Evolutionary conservation across 2,888 invertebrate genomes (phyloP).

Genomic region (Liopterus haemorrhoidalis): DNA sequence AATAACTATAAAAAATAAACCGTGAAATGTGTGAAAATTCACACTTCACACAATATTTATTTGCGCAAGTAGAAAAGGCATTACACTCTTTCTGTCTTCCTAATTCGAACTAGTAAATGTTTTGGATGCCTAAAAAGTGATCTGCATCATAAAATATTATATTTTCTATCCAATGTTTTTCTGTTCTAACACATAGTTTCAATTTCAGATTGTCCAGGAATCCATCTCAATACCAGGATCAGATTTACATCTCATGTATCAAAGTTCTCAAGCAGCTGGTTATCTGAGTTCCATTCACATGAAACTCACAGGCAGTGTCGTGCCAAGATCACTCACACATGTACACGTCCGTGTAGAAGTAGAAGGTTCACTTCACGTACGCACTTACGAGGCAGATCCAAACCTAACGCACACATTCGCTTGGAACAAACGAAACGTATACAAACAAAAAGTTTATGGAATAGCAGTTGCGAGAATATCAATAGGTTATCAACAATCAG

Average conservation of each 20-base stretch:
- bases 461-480: conserved; percentile 82
- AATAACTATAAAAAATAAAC: too few relatives aligned
- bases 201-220: conserved; percentile 85
- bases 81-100: too few relatives aligned
- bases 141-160: too few relatives aligned
- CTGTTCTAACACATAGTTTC: conserved; percentile 10
- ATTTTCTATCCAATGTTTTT: too few relatives aligned
- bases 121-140: too few relatives aligned
- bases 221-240: conserved; percentile 92
- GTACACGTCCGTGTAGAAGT: conserved; percentile 91
- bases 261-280: conserved; percentile 90
- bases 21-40: too few relatives aligned
- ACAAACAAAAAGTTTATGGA: conserved; percentile 92
- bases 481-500: conserved; percentile 90
- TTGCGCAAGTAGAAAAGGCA: too few relatives aligned
- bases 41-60: too few relatives aligned
- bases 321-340: conserved; percentile 75
- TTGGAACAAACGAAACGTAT: conserved; percentile 97
- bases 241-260: conserved; percentile 87
- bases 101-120: too few relatives aligned
- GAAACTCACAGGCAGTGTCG: conserved; percentile 72
- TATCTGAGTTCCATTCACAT: conserved; percentile 91
- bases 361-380: conserved; percentile 86
- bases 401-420: conserved; percentile 92
- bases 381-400: conserved; percentile 93